These are phyloP conservation scores for Salpingus planirostris DNA, from an alignment of 2,888 invertebrate species.

Conservation along the genomic window DNA sequence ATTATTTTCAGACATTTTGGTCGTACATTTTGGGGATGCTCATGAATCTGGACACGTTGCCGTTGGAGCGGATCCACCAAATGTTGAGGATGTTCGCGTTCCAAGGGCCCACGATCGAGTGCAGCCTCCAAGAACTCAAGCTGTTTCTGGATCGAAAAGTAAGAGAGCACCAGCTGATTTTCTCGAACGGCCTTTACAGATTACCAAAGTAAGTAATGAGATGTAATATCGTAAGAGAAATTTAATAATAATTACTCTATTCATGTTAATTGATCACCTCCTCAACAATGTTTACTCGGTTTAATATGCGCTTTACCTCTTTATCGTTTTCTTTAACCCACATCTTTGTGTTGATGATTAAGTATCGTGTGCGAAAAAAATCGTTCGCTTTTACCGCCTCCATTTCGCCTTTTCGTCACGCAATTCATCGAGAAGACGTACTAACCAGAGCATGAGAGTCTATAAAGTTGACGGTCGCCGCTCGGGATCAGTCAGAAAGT, in stretches of 20 bases:
- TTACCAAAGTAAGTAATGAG: conserved; percentile 54
- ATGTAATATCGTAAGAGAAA: no score
- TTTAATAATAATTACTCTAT: no score
- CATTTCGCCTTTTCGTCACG: no score
- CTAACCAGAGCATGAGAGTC: conserved; percentile 9
- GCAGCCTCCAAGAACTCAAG: conserved; percentile 77
- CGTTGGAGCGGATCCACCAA: conserved; percentile 87
- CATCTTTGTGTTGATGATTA: no score
- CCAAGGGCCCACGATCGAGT: conserved; percentile 81
- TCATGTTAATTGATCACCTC: no score
- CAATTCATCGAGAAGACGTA: background rate
- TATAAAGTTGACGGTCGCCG: conserved; percentile 2
- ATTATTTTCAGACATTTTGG: conserved; percentile 79
- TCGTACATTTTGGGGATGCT: conserved; percentile 96
- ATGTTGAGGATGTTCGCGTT: conserved; percentile 97
- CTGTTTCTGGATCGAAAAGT: conserved; percentile 90
- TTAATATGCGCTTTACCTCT: no score
- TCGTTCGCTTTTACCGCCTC: no score
- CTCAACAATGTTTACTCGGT: no score
- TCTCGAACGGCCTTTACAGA: conserved; percentile 80
- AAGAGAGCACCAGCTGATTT: conserved; percentile 76
- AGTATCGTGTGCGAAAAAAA: no score
- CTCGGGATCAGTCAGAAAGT: background rate
- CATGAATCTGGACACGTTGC: conserved; percentile 85
- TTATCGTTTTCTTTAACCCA: no score